A percentile compares a stretch with the other conserved stretches of the same genome.
Conservation (phyloP, 2,797 vertebrate species). For the Bradypodion pumilum region DNA sequence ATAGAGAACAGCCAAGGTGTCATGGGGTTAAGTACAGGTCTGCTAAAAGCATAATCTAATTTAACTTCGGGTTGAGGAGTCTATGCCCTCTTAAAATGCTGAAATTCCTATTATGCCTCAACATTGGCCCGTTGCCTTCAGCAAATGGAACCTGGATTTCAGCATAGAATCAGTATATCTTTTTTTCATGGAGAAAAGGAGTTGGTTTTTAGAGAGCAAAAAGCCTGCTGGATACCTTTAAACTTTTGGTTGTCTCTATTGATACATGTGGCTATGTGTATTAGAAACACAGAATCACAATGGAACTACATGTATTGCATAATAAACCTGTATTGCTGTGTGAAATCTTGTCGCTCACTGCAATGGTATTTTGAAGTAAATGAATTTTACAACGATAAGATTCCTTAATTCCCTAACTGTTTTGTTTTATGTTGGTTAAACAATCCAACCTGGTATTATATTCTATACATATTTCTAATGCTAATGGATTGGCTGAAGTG, state of each 20-base stretch:
- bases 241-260: background rate
- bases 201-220: background rate
- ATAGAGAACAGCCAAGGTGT: background rate
- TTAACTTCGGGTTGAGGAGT: background rate
- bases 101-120: background rate
- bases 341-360: background rate
- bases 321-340: background rate
- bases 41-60: background rate
- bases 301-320: background rate
- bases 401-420: background rate
- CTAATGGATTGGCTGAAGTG: background rate
- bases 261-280: background rate
- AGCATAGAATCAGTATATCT: background rate
- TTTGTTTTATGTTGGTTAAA: background rate
- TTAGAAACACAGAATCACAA: background rate
- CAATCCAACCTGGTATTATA: background rate
- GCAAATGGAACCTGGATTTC: background rate
- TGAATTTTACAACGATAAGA: background rate
- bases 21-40: background rate
- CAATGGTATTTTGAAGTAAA: background rate
- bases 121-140: background rate
- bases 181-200: background rate
- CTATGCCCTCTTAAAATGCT: background rate
- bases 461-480: background rate
- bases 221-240: background rate